A percentile compares a stretch with the other conserved stretches of the same genome.
Evolutionary conservation across 2,113 vertebrate species (phyloP).

Genomic region (Camelus dromedarius): DNA sequence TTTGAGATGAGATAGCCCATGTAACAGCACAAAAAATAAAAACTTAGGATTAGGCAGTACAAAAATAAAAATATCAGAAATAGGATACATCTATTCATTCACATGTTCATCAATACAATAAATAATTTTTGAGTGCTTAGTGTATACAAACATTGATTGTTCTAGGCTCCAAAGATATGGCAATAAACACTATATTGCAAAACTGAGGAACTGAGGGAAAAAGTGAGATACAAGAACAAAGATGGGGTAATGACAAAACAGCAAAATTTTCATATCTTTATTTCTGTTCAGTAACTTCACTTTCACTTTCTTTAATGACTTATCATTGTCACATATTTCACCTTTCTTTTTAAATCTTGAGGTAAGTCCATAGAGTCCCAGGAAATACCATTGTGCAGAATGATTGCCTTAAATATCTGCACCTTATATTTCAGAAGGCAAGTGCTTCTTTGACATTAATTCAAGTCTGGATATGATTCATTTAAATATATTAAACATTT

Average conservation of each 20-base stretch:
- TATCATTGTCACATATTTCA: background rate
- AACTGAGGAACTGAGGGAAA: background rate
- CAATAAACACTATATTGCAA: background rate
- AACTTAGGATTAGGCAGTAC: background rate
- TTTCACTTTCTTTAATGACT: background rate
- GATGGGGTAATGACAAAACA: background rate
- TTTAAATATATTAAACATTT: constrained; percentile 35
- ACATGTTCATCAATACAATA: background rate
- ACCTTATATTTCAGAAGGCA: constrained; percentile 1
- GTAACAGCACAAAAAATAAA: background rate
- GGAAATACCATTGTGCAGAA: background rate
- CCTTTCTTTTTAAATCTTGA: background rate
- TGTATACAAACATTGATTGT: background rate
- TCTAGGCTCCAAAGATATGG: background rate
- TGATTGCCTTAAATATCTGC: background rate
- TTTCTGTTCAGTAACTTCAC: background rate
- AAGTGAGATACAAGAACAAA: background rate
- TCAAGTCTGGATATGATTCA: background rate
- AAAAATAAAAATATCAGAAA: background rate
- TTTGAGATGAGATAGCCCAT: background rate
- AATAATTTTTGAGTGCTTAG: background rate
- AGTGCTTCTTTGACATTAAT: background rate
- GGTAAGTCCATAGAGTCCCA: background rate
- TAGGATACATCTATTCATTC: background rate
- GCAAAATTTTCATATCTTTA: background rate